phyloP scores from a whole-genome alignment of 2,113 vertebrate genomes.

The Gymnogyps californianus region DNA sequence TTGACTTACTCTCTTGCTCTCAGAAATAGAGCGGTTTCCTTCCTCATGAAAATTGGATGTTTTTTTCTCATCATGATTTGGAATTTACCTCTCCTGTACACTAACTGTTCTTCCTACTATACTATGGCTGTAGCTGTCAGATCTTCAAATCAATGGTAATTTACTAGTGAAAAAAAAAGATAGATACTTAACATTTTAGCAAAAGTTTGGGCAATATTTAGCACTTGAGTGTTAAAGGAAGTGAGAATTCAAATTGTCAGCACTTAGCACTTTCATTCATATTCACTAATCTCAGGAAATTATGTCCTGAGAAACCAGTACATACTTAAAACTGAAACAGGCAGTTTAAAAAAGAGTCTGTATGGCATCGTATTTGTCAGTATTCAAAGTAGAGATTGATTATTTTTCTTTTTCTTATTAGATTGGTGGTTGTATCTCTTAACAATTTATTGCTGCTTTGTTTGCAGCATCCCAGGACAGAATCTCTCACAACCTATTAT shows the following conservation, averaged over 20 bases:
- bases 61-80: neutral
- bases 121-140: slow-evolving; percentile 50
- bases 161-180: slow-evolving; percentile 55
- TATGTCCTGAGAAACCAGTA: slow-evolving; percentile 66
- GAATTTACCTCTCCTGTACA: slow-evolving; percentile 18
- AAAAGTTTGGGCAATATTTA: slow-evolving; percentile 73
- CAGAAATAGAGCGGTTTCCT: neutral
- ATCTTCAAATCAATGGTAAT: slow-evolving; percentile 60
- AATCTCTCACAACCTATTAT: slow-evolving; percentile 6
- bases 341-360: slow-evolving; percentile 43
- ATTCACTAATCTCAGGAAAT: slow-evolving; percentile 70
- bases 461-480: slow-evolving; percentile 33
- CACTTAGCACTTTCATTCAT: slow-evolving; percentile 72
- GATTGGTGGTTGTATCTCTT: neutral
- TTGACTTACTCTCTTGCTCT: neutral
- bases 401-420: slow-evolving; percentile 5
- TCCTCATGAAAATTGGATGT: neutral
- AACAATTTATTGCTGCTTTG: slow-evolving; percentile 4
- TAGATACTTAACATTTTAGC: slow-evolving; percentile 68
- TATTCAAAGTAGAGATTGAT: neutral
- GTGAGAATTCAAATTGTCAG: slow-evolving; percentile 74
- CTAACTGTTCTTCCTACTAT: slow-evolving; percentile 2
- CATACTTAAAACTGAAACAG: slow-evolving; percentile 61
- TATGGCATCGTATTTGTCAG: slow-evolving; percentile 19
- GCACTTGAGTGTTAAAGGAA: slow-evolving; percentile 70